Base-by-base conservation (phyloP, 2,888 invertebrate genomes). In the Bursaphelenchus okinawaensis region DNA sequence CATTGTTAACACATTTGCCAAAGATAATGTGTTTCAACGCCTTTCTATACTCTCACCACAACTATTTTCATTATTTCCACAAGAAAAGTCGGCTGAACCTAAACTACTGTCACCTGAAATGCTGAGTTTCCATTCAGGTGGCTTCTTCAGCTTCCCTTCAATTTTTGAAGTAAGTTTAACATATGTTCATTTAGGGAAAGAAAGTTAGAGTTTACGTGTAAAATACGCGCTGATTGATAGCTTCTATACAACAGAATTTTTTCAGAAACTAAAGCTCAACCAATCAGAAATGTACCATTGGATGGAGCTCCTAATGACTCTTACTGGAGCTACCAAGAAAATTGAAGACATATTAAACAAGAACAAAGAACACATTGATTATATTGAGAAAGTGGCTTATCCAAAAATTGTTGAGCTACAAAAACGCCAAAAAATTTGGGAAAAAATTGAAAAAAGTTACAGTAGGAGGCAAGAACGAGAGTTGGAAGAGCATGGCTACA, bases 381-480 rank as follows among this genome's bases (percentile, higher is more conserved):
- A 56, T n/a, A 63, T 68, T 29, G 55, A 65, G 9, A 50, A 31
- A 22, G 52, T 26, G 8, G 31, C 65, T n/a, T 69, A 67, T 64
- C 68, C 68, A 20, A 55, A 63, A 26, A 40, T 69, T 0, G n/a
- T 66, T 12, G 57, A 68, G 55, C 19, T 68, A 19, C 52, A 69
- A 4, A 29, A 29, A 56, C 29, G 52, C 55, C 26, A 29, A 70
- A n/a, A 22, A 23, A 12, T 70, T 70, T 40, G 62, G 62, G 70
- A 40, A 56, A n/a, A 23, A 54, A 7, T 40, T 66, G 12, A 31
- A 52, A 4, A 16, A 20, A 20, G 50, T 27, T 20, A 29, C 55
- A n/a, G 31, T 28, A 31, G 22, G 0, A 55, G 50, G 55, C 68
- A 68, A 27, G 23, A 22, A 19, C 19, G n/a, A 2, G 19, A 70